Percentiles rank a stretch among this genome's conserved stretches.
phyloP scores from a whole-genome alignment of 2,797 vertebrate species.

The Zonotrichia albicollis region DNA sequence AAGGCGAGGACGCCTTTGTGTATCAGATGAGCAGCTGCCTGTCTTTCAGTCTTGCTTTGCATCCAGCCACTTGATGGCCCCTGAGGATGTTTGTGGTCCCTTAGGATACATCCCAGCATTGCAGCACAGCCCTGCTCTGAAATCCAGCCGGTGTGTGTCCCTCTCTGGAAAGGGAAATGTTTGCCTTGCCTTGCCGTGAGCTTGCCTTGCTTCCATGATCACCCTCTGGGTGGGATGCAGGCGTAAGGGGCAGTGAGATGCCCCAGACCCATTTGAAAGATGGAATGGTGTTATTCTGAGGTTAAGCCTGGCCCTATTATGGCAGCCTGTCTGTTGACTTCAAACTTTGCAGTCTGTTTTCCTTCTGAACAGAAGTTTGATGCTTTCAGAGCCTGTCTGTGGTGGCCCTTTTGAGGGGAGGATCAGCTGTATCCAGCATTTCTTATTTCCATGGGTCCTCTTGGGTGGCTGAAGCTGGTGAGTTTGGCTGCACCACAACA shows the following conservation, averaged over 20 bases:
- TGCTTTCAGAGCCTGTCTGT: neutral
- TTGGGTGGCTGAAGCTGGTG: neutral
- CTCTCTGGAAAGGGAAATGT: neutral
- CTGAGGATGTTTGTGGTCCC: constrained; percentile 2
- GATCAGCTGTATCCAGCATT: neutral
- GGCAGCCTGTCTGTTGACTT: fast-evolving
- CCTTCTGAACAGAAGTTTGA: neutral
- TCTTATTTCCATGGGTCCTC: neutral
- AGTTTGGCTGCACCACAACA: neutral
- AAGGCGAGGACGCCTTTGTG: neutral
- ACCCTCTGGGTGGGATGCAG: neutral
- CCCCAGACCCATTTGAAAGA: neutral
- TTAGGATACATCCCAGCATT: neutral
- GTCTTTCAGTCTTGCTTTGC: constrained; percentile 3
- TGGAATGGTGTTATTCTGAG: neutral
- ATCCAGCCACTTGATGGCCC: constrained; percentile 12
- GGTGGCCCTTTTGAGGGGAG: neutral
- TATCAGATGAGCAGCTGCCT: constrained; percentile 10
- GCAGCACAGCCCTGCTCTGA: neutral
- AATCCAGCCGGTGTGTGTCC: neutral
- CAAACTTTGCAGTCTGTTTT: neutral
- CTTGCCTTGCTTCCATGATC: fast-evolving
- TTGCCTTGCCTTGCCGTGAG: fast-evolving
- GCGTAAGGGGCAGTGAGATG: neutral
- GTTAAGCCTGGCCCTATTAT: neutral